Evolutionary conservation across 1,140 invertebrate genomes (phyloP).

Genomic region (Polyergus mexicanus): DNA sequence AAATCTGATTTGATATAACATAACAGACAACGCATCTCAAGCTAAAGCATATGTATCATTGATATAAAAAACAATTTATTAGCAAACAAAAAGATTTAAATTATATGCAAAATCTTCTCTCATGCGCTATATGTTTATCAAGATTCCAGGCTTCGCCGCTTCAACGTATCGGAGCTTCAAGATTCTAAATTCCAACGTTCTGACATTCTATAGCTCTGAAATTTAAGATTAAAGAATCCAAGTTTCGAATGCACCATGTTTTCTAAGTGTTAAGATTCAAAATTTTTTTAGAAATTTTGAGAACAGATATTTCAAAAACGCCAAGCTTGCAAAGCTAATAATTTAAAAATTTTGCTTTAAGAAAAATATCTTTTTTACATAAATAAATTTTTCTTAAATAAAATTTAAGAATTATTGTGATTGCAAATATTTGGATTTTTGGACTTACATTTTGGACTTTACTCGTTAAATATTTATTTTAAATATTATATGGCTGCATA

Average conservation of each 20-base stretch:
- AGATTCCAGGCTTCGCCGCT: neutral
- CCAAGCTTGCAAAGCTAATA: neutral
- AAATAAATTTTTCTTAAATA: neutral
- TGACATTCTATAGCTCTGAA: neutral
- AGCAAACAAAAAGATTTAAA: conserved; percentile 31
- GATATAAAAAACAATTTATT: conserved; percentile 46
- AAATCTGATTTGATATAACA: conserved; percentile 23
- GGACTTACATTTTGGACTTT: neutral
- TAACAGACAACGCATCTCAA: conserved; percentile 19
- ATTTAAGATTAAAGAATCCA: conserved; percentile 2
- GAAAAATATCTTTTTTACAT: conserved; percentile 10
- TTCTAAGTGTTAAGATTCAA: conserved; percentile 9
- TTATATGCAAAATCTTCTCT: conserved; percentile 18
- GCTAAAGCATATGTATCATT: conserved; percentile 22
- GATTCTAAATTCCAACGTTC: neutral
- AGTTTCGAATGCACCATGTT: neutral
- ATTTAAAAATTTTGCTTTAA: conserved; percentile 3
- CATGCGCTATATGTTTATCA: neutral
- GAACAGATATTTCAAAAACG: neutral
- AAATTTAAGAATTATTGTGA: conserved; percentile 11
- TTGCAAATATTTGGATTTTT: neutral
- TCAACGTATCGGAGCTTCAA: conserved; percentile 7
- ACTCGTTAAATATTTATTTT: conserved; percentile 33
- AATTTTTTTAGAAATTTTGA: conserved; percentile 30
- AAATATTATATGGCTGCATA: conserved; percentile 15